Evolutionary conservation across 2,888 invertebrate species (phyloP), one percentile per base, ranked within the genome.

Genomic region (Clusia tigrina): DNA sequence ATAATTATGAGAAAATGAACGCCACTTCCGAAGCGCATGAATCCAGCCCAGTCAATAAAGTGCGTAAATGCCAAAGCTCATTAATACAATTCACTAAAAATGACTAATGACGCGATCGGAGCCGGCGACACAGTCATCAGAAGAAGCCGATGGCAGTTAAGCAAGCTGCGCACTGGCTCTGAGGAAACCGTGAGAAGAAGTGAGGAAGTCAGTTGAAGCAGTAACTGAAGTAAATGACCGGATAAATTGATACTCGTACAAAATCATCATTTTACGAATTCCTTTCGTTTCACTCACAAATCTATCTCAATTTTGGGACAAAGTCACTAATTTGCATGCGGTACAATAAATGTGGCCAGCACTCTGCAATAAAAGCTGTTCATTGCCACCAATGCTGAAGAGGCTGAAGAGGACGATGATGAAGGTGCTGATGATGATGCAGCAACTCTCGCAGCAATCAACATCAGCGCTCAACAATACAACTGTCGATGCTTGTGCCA

Each of bases 1-100:
- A 74, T 76, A 77, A 77, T 76, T 76, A 74, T 76, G 76, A 75
- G 76, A 76, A 76, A 73, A 74, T 59, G 68, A 64, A 65, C n/a
- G n/a, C 59, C 69, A 67, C 68, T 73, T 74, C 69, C 74, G 73
- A 67, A 62, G 52, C 54, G 64, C 51, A 64, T 61, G 66, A 68
- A 55, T 3, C n/a, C 17, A 26, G 17, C 66, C 71, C 5, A 69
- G 65, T 65, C 66, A 68, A 63, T 57, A 63, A 63, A 67, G 66
- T 68, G 68, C 70, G 71, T 74, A 78, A 71, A 68, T 77, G 73
- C 70, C 71, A 69, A 71, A 71, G 69, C 71, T 58, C 76, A 78
- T 78, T 78, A 74, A 77, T 74, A 74, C 74, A 71, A 76, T 78
- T 74, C 73, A 73, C 73, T 73, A 65, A 68, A 74, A 73, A 66